phyloP scores from a whole-genome alignment of 2,113 vertebrate genomes.

The Ellobius talpinus region DNA sequence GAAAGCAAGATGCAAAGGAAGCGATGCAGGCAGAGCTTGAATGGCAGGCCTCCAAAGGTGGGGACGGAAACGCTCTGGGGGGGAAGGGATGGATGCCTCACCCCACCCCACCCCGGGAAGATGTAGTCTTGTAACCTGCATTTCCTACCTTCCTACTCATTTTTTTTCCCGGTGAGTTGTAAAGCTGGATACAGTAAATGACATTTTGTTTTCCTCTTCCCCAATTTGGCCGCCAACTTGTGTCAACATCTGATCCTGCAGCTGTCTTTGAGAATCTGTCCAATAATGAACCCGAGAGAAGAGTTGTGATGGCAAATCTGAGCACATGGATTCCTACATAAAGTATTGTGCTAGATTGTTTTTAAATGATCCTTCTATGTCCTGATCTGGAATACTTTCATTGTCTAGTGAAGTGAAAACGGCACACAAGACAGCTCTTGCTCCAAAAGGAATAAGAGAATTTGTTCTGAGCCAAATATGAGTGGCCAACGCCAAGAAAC shows the following conservation, averaged over 20 bases:
- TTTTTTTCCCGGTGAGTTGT: neutral
- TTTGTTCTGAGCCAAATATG: neutral
- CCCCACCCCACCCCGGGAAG: neutral
- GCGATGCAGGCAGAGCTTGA: neutral
- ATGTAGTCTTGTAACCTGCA: too few relatives aligned
- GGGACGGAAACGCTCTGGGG: too few relatives aligned
- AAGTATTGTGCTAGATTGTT: neutral
- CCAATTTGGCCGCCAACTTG: neutral
- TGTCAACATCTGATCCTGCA: neutral
- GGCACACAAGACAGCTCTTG: neutral
- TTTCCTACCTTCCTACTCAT: neutral
- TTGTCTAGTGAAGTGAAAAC: neutral
- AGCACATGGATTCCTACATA: too few relatives aligned
- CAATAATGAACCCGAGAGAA: neutral
- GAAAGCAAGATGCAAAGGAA: neutral
- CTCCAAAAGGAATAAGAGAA: neutral
- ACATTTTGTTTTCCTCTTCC: neutral
- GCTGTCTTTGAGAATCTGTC: neutral
- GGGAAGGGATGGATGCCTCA: too few relatives aligned
- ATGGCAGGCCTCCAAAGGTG: too few relatives aligned
- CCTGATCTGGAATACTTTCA: constrained; percentile 2
- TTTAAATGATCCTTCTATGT: neutral
- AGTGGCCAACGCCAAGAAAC: neutral
- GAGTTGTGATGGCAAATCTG: neutral
- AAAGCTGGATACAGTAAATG: neutral